Base-by-base conservation (phyloP, 2,888 invertebrate genomes). In the Gnatocerus cornutus region DNA sequence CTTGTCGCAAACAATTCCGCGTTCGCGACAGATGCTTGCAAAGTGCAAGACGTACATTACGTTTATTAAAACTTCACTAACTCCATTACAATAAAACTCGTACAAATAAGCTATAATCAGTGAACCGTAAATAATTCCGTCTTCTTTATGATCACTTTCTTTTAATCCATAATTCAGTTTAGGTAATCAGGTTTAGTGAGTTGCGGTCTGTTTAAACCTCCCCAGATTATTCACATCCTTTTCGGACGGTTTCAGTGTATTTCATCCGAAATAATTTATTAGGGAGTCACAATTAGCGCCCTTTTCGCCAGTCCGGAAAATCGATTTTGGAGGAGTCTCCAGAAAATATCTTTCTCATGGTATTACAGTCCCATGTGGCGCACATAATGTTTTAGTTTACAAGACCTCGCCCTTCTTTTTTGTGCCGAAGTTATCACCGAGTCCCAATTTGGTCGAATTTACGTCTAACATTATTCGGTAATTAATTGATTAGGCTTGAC, bases 401-500 rank as follows among this genome's bases (percentile, higher is more conserved):
- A 53, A 16, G 13, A 50, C 29, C 48, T 50, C 48, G 29, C n/a
- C 27, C 27, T 50, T 10, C 1, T 16, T 16, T 33, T 30, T 37
- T 53, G 21, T 55, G 16, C 37, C 16, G 14, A 16, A 55, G 33
- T 55, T 55, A 55, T 55, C 55, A 55, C 39, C n/a, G 30, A 21
- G 53, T 8, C 53, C 53, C 55, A 55, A 55, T 55, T 55, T 39
- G 16, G 33, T 37, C n/a, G 9, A 55, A 37, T 55, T 53, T 55
- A 50, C 46, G 46, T 8, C 46, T 46, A 12, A 45, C 29, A 29
- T 30, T 58, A 13, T 58, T 29, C 45, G 9, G 43, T 59, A 45
- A 59, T 59, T 45, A 59, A 59, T 59, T 33, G 46, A 45, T 61
- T 61, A 61, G 46, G 29, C 46, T 50, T 27, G 16, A 16, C 10